Conservation (phyloP, 2,113 vertebrate species). For the Emydocephalus ijimae region DNA sequence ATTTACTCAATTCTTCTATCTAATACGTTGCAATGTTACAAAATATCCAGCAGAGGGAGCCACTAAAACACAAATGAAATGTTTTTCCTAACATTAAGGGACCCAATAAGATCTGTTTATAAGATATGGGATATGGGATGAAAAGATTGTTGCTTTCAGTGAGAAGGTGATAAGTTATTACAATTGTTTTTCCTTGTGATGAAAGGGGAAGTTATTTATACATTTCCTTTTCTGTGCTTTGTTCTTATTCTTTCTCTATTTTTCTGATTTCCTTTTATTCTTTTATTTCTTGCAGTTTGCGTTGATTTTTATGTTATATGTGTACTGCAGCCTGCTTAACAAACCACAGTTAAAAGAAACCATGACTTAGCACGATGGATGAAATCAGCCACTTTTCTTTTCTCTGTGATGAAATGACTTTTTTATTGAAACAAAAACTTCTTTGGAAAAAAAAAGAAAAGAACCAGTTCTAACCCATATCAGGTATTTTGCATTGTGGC, state of each 20-base stretch:
- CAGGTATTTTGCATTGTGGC: not conserved
- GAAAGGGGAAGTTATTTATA: not conserved
- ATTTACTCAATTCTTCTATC: not conserved
- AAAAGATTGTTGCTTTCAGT: not conserved
- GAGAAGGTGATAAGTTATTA: not conserved
- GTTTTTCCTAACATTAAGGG: not conserved
- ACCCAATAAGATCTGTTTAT: not conserved
- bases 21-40: not conserved
- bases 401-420: not conserved
- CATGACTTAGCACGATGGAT: not conserved
- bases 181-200: not conserved
- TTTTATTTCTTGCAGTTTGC: not conserved
- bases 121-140: not conserved
- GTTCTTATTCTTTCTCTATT: not conserved
- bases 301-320: not conserved
- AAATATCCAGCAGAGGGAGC: conserved; percentile 1
- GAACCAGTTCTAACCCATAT: not conserved
- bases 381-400: not conserved
- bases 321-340: not conserved
- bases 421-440: not conserved
- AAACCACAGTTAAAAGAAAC: not conserved
- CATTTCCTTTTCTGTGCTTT: not conserved
- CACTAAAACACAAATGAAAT: not conserved
- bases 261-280: not conserved
- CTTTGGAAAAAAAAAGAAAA: not conserved